Evolutionary conservation across 2,888 invertebrate genomes (phyloP).

Genomic region (Drosophila infuscata): DNA sequence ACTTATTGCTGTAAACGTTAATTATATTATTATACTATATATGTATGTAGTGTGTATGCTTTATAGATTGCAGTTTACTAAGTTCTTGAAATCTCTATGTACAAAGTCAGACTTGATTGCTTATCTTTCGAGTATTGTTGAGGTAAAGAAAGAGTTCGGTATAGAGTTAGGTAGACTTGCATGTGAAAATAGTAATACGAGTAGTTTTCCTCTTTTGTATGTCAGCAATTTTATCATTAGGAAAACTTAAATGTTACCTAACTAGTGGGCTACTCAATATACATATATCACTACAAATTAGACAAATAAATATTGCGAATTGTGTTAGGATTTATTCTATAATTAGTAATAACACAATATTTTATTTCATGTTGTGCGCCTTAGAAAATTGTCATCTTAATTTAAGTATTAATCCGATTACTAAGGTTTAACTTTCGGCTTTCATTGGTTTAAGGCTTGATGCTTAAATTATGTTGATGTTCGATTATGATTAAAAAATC

Average conservation of each 20-base stretch:
- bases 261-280: conserved; percentile 37
- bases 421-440: conserved; percentile 36
- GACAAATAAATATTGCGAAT: conserved; percentile 15
- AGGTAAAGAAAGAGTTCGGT: conserved; percentile 74
- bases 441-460: conserved; percentile 51
- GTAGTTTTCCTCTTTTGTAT: conserved; percentile 24
- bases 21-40: conserved; percentile 25
- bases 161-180: conserved; percentile 54
- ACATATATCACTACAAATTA: conserved; percentile 34
- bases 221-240: conserved; percentile 43
- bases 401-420: conserved; percentile 22
- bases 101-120: conserved; percentile 83
- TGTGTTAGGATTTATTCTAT: conserved; percentile 10
- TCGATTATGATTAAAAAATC: conserved; percentile 18
- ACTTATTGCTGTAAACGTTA: conserved; percentile 54
- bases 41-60: conserved; percentile 15
- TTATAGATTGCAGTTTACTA: conserved; percentile 39
- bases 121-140: conserved; percentile 70
- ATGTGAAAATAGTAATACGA: conserved; percentile 44
- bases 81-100: conserved; percentile 77
- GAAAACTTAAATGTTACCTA: conserved; percentile 38
- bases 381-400: conserved; percentile 38
- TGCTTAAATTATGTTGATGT: conserved; percentile 29
- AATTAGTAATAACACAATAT: conserved; percentile 56
- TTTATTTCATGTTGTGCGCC: conserved; percentile 54